Evolutionary conservation across 2,888 invertebrate species (phyloP), one percentile per base, ranked within the genome.

Genomic region (Autographa pulchrina): DNA sequence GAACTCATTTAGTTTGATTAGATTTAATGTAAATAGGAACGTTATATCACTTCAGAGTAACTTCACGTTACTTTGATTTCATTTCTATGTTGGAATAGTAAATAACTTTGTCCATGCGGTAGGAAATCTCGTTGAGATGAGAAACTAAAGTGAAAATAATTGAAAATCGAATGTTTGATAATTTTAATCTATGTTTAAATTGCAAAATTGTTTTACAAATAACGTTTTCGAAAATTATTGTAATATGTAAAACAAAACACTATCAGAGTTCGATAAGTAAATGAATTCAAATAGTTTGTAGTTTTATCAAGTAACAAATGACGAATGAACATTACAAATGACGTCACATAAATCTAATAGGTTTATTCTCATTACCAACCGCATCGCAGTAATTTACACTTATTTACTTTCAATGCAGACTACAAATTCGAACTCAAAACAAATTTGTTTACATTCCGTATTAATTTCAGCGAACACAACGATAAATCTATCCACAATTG

Each of bases 1-100:
- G 62, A 66, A 62, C 72, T 63, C 20, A 2, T 20, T 61, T 43
- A 67, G 43, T 74, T 72, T 41, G 62, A 63, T 73, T 67, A 56
- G 65, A 63, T 73, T 72, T 62, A 60, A 56, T 38, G 73, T 63
- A 72, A 72, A 56, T 67, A 67, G n/a, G 35, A 63, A 67, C 31
- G 20, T 56, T 25, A 56, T 1, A 38, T 74, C 11, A 5, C 31
- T 32, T 56, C 32, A 31, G 20, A 41, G 59, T 56, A 69, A 62
- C 56, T 69, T 59, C 18, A 35, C 5, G 41, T 59, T 59, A 11
- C 41, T 65, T 31, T 41, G 41, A 65, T 65, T 38, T 43, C 18
- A 35, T 63, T 54, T 63, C 32, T 6, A 32, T 63, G 63, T 63
- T 35, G 54, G 0, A 25, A 56, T 25, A 20, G 11, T 56, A 25